Evolutionary conservation across 2,797 vertebrate genomes (phyloP), one percentile per base, ranked within the genome.

Genomic region (Ciconia nigra): DNA sequence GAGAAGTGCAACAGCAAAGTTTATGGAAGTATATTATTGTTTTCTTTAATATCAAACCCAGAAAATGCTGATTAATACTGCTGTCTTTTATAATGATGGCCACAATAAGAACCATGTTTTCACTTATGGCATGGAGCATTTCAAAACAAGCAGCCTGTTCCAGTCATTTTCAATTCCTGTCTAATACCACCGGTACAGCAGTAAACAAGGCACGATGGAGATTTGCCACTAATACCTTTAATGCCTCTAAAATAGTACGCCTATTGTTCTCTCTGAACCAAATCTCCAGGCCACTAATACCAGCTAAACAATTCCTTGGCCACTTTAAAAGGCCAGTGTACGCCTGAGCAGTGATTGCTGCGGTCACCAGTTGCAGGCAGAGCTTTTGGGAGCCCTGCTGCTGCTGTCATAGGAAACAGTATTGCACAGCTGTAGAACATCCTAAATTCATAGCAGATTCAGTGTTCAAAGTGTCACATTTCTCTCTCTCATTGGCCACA

Each of bases 171-270:
- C 87, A 93, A 35, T 91, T 94, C 84, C 66, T 9, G 16, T 76
- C 87, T 95, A 93, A 94, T 92, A 46, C 91, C 77, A 63, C 57
- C 74, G 76, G 88, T 91, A 93, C 72, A 77, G 95, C 59, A 44
- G 84, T 95, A 97, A 97, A 95, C 78, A 95, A 90, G 83, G 91
- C 87, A 80, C 24, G 15, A 49, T 88, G 79, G 86, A 94, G 94
- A 93, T 96, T 95, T 96, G 85, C 89, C 85, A 69, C 94, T 94
- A 95, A 96, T 97, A 91, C 92, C 71, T 96, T 82, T 97, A 96
- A 95, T 90, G 77, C 91, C 86, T 96, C 93, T 96, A 92, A 97
- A 96, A 97, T 96, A 97, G 95, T 95, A 67, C n/a, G 17, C 69
- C 93, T 88, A 90, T 97, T 97, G 93, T 95, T 95, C 93, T 95